These are phyloP conservation scores for Drosophila antonietae DNA, from an alignment of 2,888 invertebrate genomes.

Conservation along the genomic window DNA sequence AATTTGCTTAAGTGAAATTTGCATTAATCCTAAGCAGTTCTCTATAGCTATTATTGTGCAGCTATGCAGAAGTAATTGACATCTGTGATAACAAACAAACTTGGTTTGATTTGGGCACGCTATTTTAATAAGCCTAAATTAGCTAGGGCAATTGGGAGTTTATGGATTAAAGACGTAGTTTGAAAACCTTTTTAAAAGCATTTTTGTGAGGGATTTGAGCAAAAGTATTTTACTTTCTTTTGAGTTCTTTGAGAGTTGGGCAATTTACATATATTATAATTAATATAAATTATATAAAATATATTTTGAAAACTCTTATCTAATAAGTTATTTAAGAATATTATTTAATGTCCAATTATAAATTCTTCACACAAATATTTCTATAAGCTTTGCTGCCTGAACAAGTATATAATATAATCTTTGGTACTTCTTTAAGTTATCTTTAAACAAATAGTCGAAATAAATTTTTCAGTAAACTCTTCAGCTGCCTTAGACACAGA, in stretches of 20 bases:
- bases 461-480: not conserved
- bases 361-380: not conserved
- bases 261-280: not conserved
- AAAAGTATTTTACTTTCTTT: not conserved
- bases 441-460: not conserved
- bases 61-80: conserved; percentile 59
- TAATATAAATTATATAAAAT: not conserved
- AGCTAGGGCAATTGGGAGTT: conserved; percentile 7
- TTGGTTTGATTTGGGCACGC: conserved; percentile 15
- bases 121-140: conserved; percentile 26
- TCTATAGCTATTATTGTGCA: conserved; percentile 50
- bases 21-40: conserved; percentile 67
- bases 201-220: no score
- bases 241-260: not conserved
- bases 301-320: not conserved
- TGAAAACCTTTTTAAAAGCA: not conserved
- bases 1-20: conserved; percentile 77
- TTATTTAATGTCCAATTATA: no score
- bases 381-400: no score
- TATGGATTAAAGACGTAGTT: not conserved
- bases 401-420: not conserved
- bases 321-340: no score
- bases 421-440: not conserved
- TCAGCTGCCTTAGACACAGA: not conserved
- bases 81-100: conserved; percentile 61